Conservation (phyloP, 2,113 vertebrate genomes). For the Heterocephalus glaber region DNA sequence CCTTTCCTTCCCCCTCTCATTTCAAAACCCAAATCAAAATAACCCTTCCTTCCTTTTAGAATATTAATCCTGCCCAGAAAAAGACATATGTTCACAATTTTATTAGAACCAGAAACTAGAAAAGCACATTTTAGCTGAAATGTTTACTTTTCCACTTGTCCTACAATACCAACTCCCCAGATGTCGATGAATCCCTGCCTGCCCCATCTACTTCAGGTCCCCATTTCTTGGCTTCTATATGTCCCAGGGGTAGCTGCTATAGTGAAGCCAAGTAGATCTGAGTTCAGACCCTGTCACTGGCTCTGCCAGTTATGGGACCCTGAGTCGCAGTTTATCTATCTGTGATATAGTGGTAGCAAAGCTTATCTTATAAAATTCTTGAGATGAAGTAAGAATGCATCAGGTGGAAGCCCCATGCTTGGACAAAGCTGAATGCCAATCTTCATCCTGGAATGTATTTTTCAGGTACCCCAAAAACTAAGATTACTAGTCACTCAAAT, state of each 20-base stretch:
- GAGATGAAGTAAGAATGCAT: background rate
- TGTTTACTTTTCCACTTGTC: background rate
- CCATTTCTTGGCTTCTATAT: background rate
- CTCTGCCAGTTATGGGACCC: background rate
- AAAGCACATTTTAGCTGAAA: constrained; percentile 47
- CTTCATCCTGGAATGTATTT: background rate
- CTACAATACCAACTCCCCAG: background rate
- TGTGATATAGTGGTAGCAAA: background rate
- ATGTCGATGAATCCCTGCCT: background rate
- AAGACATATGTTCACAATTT: background rate
- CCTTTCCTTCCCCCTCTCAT: background rate
- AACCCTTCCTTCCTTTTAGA: background rate
- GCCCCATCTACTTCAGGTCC: background rate
- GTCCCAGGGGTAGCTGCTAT: background rate
- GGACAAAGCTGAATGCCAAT: background rate
- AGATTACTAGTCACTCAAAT: background rate
- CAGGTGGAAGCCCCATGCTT: background rate
- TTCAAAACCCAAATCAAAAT: background rate
- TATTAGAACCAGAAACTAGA: background rate
- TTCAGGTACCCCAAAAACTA: background rate
- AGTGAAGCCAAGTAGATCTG: background rate
- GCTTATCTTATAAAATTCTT: background rate
- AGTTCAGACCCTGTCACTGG: background rate
- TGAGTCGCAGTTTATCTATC: background rate
- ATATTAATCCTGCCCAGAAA: background rate